These are phyloP conservation scores for Nyctibius bracteatus DNA, from an alignment of 2,113 vertebrate species.

Conservation along the genomic window DNA sequence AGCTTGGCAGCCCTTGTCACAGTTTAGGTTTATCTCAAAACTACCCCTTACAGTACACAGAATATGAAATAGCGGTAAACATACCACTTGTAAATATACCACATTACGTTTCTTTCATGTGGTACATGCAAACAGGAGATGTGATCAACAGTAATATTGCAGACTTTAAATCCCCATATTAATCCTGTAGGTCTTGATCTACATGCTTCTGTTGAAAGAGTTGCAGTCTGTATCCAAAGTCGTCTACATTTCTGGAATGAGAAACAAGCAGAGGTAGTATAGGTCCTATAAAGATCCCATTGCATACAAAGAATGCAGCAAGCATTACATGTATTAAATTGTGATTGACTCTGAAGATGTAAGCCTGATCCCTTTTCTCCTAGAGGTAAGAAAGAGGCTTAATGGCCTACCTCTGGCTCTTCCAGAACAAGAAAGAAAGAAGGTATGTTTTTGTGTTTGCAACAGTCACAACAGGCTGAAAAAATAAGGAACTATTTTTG, in stretches of 20 bases:
- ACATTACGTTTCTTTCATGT: not conserved
- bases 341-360: not conserved
- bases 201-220: not conserved
- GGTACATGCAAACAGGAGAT: not conserved
- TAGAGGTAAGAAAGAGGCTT: not conserved
- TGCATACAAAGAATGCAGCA: not conserved
- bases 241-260: not conserved
- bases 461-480: not conserved
- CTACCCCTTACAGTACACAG: not conserved
- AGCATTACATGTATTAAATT: not conserved
- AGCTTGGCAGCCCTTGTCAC: not conserved
- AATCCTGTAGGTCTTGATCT: not conserved
- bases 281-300: not conserved
- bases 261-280: not conserved
- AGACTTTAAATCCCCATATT: not conserved
- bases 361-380: not conserved
- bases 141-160: not conserved
- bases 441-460: not conserved
- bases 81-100: not conserved
- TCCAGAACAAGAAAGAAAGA: not conserved
- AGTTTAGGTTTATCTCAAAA: not conserved
- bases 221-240: not conserved
- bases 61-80: not conserved
- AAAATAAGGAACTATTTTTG: not conserved
- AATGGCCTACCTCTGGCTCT: not conserved